Evolutionary conservation across 2,888 invertebrate species (phyloP).

Genomic region (Philaethria dido): DNA sequence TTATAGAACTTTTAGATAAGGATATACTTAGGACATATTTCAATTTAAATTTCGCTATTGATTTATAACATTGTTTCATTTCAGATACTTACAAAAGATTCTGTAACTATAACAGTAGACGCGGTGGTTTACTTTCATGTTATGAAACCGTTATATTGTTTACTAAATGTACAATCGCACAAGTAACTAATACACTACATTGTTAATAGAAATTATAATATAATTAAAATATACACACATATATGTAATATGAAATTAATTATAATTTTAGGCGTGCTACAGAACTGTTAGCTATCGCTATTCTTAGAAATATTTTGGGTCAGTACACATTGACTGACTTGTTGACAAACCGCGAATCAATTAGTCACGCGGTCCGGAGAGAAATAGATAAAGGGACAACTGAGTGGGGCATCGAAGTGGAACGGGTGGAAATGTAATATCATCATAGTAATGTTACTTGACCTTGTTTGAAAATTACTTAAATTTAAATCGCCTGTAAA

Average conservation of each 20-base stretch:
- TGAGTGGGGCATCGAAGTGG: constrained; percentile 84
- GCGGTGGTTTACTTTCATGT: constrained; percentile 92
- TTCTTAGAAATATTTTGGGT: constrained; percentile 84
- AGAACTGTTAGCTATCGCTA: constrained; percentile 71
- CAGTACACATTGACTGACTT: constrained; percentile 85
- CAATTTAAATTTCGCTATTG: background rate
- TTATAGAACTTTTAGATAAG: background rate
- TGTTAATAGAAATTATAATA: background rate
- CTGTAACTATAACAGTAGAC: constrained; percentile 95
- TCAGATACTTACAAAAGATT: constrained; percentile 89
- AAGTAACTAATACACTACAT: constrained; percentile 48
- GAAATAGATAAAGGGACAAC: constrained; percentile 77
- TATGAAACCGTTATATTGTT: constrained; percentile 86
- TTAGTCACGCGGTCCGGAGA: constrained; percentile 80
- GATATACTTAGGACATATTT: background rate
- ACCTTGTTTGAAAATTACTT: constrained; percentile 33
- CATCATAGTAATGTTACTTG: constrained; percentile 28
- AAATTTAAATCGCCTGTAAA: constrained; percentile 4
- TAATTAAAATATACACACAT: background rate
- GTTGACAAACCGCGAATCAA: constrained; percentile 84
- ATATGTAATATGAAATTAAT: constrained; percentile 1
- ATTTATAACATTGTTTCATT: constrained; percentile 68
- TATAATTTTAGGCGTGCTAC: constrained; percentile 60
- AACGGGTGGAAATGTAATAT: constrained; percentile 85
- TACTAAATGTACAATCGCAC: constrained; percentile 72